phyloP scores from a whole-genome alignment of 1,140 invertebrate species.

The Pseudoatta argentina region DNA sequence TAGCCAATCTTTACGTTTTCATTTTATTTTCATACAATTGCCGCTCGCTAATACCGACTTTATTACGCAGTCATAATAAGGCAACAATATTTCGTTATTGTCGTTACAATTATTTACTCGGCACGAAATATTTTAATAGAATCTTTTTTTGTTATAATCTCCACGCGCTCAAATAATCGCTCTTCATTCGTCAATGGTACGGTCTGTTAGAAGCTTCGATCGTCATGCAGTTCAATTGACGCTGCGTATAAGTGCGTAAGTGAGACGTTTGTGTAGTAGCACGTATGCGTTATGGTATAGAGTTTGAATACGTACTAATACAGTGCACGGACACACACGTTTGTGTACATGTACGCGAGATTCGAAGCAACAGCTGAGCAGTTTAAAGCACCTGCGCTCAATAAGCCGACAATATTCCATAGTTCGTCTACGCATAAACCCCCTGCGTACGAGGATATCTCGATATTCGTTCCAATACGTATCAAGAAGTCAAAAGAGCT shows the following conservation, averaged over 20 bases:
- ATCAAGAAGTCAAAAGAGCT: slow-evolving; percentile 31
- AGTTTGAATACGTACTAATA: slow-evolving; percentile 62
- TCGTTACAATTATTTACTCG: slow-evolving; percentile 26
- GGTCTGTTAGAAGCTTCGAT: slow-evolving; percentile 62
- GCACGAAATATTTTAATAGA: slow-evolving; percentile 35
- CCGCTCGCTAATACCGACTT: background rate
- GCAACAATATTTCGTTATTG: background rate
- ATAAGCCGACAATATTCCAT: slow-evolving; percentile 78
- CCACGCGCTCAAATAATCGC: slow-evolving; percentile 42
- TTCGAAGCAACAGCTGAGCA: slow-evolving; percentile 85
- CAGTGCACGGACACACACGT: slow-evolving; percentile 42
- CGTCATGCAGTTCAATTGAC: slow-evolving; percentile 73
- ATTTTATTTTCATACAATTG: slow-evolving; percentile 8
- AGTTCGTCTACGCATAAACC: slow-evolving; percentile 73
- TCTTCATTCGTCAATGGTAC: slow-evolving; percentile 61
- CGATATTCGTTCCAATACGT: slow-evolving; percentile 60
- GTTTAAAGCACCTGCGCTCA: slow-evolving; percentile 83
- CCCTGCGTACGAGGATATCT: slow-evolving; percentile 62
- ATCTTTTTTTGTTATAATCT: background rate
- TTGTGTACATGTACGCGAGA: slow-evolving; percentile 69
- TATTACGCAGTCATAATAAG: background rate
- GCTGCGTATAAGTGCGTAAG: slow-evolving; percentile 76
- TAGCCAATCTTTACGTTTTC: background rate
- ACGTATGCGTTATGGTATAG: slow-evolving; percentile 61
- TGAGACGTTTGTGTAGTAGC: slow-evolving; percentile 70